Base-by-base conservation (phyloP, 1,140 invertebrate species). In the Temnothorax nylanderi region DNA sequence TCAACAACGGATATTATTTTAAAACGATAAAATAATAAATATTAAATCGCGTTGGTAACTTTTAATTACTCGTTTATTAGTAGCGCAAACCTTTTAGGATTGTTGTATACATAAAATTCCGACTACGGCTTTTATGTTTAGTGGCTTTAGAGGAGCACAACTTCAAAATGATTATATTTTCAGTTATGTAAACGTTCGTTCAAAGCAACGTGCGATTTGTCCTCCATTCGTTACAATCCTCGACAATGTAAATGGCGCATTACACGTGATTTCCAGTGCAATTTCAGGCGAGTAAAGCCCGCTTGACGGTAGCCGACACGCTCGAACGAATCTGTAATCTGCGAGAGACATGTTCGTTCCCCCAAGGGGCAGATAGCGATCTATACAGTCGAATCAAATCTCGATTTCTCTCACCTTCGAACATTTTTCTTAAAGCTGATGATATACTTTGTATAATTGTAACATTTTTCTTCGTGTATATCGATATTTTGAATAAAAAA, bases 321-420 rank as follows among this genome's bases (percentile, higher is more conserved):
- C 64, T 49, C 49, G 41, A 81, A 81, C 37, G 37, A 54, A 81
- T 69, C 49, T 54, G 44, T 78, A 85, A 85, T 85, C 72, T 65
- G 62, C 47, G 75, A 77, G 62, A 54, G 41, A 37, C 60, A 32
- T 64, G 56, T 78, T 34, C 37, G 16, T 60, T 21, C 10, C 21
- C 51, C 49, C 13, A 81, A 81, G 44, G 26, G 78, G 7, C 65
- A 56, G 37, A 47, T 81, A 81, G 34, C 10, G 10, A 81, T 81
- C 64, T 71, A 10, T 71, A 81, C 16, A 5, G 64, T 71, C 8
- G 34, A 80, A 51, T 67, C 49, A 26, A 69, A 69, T 69, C 37
- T 51, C 51, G 16, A 81, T 81, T 81, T 32, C 3, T 6, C 8
- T 44, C 47, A 44, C 5, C 21, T 81, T 56, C 16, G 2, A 32